Evolutionary conservation across 1,140 invertebrate species (phyloP), one percentile per base, ranked within the genome.

Genomic region (Drosophila gunungcola): DNA sequence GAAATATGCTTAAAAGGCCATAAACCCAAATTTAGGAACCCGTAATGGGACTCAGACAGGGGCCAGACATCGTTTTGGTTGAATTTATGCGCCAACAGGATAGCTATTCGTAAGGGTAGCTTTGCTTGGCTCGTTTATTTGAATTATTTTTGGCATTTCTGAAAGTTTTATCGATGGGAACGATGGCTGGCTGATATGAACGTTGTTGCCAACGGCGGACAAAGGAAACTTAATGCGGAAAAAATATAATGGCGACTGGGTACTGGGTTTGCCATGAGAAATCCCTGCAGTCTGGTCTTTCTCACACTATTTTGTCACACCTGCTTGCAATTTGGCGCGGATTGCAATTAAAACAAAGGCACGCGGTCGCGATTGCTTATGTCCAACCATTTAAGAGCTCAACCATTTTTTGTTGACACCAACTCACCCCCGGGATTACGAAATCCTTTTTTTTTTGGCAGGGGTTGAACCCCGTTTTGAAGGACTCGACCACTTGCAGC

Each of bases 381-480:
- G 82, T 42, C 3, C 10, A 54, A 42, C 52, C 52, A 48, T 68
- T 60, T 54, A 29, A 48, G 53, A 74, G 48, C 64, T 78, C 73
- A 65, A 42, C 77, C 77, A 84, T 89, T 89, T 89, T 78, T 55
- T 78, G 85, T 89, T 89, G 76, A 80, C 84, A 89, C 80, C 72
- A 88, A 55, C 58, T 67, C 62, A 64, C 78, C 73, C 82, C 61
- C 60, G 46, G 45, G 68, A 49, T 70, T 49, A 41, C 70, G 39
- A 68, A 64, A 69, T 69, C 63, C 51, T 53, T 46, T 61, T 32
- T n/a, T 9, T 58, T 32, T 21, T 4, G 27, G 42, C 29, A 52
- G 68, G 68, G 61, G 55, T 55, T 70, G 52, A 46, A 54, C 21
- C 52, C 46, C 52, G 9, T 25, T 60, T 42, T 69, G 49, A 52